Evolutionary conservation across 2,113 vertebrate genomes (phyloP), one percentile per base, ranked within the genome.

Genomic region (Illadopsis cleaveri): DNA sequence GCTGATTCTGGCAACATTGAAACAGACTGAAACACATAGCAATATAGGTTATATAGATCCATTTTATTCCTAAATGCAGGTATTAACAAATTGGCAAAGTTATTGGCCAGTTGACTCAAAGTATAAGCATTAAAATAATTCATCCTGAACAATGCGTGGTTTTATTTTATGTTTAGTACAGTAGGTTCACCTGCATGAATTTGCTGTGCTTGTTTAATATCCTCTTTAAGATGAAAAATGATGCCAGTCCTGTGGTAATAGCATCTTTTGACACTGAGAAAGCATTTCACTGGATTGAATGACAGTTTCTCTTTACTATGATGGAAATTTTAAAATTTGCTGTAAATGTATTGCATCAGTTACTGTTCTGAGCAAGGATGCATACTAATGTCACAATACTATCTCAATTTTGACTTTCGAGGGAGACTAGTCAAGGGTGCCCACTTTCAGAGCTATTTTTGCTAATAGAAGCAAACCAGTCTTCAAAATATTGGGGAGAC

Each of bases 201-300:
- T 97, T 97, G 91, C 95, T 94, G 94, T 96, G 97, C 97, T 98
- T 98, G 97, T 96, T 98, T 98, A 97, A 97, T 97, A 94, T 94
- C 94, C 94, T 95, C 96, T 97, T 98, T 97, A 98, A 96, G 97
- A 97, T 97, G 97, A 98, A 97, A 98, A 97, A 98, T 91, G 93
- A 95, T 96, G 89, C 94, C 89, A 91, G 97, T 91, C 94, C 82
- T 93, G 84, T 93, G 87, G 93, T 96, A 97, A 97, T 91, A 91
- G 96, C 96, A 94, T 97, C 95, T 97, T 98, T 95, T 96, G 97
- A 97, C 16, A 35, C 97, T 94, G 95, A 97, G 97, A 96, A 97
- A 97, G 97, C 97, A 92, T 96, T 97, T 96, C 93, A 57, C 48
- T 77, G 91, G 82, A 95, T 93, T 96, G 96, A 98, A 96, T 96